Evolutionary conservation across 2,888 invertebrate genomes (phyloP).

Genomic region (Clusia tigrina): DNA sequence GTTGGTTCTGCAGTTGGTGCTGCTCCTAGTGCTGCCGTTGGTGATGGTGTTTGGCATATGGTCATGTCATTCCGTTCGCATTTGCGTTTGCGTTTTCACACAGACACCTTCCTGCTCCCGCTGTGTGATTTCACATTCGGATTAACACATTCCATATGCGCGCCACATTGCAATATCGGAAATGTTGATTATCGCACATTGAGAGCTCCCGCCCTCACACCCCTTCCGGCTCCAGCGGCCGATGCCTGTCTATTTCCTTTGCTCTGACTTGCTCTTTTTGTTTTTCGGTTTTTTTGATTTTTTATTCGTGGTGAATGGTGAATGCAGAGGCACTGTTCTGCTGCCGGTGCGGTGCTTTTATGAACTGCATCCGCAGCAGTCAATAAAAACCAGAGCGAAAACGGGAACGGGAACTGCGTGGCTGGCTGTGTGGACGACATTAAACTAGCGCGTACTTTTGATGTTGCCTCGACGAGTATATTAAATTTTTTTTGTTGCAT

Average conservation of each 20-base stretch:
- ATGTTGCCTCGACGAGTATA: background rate
- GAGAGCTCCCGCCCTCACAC: no score
- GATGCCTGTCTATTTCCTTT: no score
- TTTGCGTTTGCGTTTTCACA: background rate
- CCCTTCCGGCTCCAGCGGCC: no score
- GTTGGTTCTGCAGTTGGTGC: background rate
- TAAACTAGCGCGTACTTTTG: background rate
- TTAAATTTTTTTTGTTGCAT: no score
- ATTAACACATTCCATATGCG: slow-evolving; percentile 58
- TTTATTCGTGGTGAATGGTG: background rate
- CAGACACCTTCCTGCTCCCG: slow-evolving; percentile 46
- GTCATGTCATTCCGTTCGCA: background rate
- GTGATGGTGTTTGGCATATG: slow-evolving; percentile 3
- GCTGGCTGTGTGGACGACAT: background rate
- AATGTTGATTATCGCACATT: background rate
- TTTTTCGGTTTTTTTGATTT: no score
- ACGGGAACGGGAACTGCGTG: background rate
- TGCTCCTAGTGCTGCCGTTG: no score
- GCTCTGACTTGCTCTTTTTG: no score
- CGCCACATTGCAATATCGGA: slow-evolving; percentile 48
- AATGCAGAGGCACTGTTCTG: background rate
- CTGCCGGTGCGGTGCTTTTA: slow-evolving; percentile 40
- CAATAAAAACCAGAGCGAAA: slow-evolving; percentile 54
- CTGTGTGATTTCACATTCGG: slow-evolving; percentile 49
- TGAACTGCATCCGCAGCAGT: slow-evolving; percentile 56